Evolutionary conservation across 2,888 invertebrate species (phyloP).

Genomic region (Ischnura elegans): DNA sequence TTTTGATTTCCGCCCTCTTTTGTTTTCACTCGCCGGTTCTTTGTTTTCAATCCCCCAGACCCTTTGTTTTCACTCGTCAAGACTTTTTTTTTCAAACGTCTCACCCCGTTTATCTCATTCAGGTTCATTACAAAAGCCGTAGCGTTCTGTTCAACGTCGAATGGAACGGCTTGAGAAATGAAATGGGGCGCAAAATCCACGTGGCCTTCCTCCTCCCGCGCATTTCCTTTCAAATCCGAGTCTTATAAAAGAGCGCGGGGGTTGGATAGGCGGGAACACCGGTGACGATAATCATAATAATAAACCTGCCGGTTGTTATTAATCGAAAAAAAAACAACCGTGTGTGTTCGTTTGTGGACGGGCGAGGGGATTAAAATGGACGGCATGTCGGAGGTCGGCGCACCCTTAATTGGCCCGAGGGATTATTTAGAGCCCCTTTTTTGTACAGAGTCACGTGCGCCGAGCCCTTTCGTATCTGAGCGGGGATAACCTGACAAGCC

Average conservation of each 20-base stretch:
- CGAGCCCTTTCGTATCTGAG: neutral
- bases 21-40: neutral
- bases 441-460: neutral
- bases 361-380: neutral
- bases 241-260: neutral
- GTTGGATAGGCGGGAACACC: neutral
- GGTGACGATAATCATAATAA: neutral
- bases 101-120: neutral
- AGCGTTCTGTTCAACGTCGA: neutral
- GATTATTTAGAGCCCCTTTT: neutral
- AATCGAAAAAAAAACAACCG: neutral
- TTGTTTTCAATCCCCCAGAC: neutral
- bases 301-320: conserved; percentile 25
- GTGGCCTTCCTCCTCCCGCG: conserved; percentile 14
- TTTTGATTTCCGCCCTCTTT: conserved; percentile 17
- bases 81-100: neutral
- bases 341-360: neutral
- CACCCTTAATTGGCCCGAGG: neutral
- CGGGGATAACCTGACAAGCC: neutral
- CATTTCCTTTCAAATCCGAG: neutral
- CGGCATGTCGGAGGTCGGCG: neutral
- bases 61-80: too few species aligned
- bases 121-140: conserved; percentile 4
- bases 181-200: neutral
- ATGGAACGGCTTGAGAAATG: neutral